These are phyloP conservation scores for Tachina fera DNA, from an alignment of 2,888 invertebrate genomes.

Conservation along the genomic window DNA sequence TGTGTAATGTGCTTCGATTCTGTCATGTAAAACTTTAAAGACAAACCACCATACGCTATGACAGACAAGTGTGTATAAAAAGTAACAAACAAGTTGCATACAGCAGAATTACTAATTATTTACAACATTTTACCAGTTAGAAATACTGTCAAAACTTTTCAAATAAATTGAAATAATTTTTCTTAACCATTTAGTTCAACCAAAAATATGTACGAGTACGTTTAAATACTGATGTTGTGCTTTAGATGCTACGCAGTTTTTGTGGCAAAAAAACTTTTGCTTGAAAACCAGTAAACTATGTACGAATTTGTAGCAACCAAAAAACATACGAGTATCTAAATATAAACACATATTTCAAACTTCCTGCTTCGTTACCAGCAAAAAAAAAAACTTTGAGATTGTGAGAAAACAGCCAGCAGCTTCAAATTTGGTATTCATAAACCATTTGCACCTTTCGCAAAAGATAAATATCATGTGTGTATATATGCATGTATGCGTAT, in stretches of 20 bases:
- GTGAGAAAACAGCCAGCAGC: slow-evolving; percentile 21
- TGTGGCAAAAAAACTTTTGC: no score
- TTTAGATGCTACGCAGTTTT: not conserved
- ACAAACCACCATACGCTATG: no score
- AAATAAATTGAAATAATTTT: not conserved
- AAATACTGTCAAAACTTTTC: not conserved
- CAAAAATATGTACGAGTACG: not conserved
- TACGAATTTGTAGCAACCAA: no score
- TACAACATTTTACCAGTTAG: not conserved
- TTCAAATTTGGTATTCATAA: slow-evolving; percentile 31
- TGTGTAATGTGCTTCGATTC: no score
- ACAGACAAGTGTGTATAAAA: no score
- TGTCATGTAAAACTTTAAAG: no score
- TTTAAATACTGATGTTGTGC: not conserved
- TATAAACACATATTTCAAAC: not conserved
- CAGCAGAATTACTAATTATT: not conserved
- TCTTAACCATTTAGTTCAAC: not conserved
- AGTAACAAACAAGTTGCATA: not conserved
- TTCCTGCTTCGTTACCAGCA: not conserved
- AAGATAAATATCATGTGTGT: not conserved
- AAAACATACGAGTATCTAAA: not conserved
- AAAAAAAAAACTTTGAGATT: not conserved
- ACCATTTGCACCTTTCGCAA: slow-evolving; percentile 20
- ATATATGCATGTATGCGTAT: no score
- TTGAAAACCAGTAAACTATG: no score